Conservation (phyloP, 30 jellyfish, hydroid and myxozoan genomes). For the Clytia hemisphaerica region DNA sequence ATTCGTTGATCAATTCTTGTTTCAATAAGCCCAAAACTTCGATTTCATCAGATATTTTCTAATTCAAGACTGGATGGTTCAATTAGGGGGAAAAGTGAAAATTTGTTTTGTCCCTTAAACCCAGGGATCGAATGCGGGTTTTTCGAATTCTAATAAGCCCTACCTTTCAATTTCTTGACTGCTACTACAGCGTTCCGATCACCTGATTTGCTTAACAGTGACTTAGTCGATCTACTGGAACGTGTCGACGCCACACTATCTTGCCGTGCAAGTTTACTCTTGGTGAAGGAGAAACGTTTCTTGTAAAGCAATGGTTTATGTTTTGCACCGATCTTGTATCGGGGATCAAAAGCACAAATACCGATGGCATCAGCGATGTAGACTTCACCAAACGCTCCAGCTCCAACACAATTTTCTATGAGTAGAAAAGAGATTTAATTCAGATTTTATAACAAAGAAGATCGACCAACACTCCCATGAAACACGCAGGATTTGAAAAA, state of each 20-base stretch:
- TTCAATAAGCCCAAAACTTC: too few relatives aligned
- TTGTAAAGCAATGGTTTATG: constrained; percentile 72
- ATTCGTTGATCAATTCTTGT: too few relatives aligned
- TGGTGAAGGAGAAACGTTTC: constrained; percentile 35
- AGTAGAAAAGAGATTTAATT: background rate
- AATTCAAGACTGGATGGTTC: too few relatives aligned
- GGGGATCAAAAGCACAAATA: constrained; percentile 63
- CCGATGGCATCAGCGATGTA: constrained; percentile 93
- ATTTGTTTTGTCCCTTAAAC: too few relatives aligned
- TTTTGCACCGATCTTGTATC: constrained; percentile 62
- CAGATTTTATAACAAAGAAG: too few relatives aligned
- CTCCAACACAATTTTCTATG: constrained; percentile 72
- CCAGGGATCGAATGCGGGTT: too few relatives aligned
- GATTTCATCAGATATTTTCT: too few relatives aligned
- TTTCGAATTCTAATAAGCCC: too few relatives aligned
- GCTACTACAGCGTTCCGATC: constrained; percentile 49
- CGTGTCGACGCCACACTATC: background rate
- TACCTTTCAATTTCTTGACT: constrained; percentile 91
- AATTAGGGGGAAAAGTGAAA: too few relatives aligned
- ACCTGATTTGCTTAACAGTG: background rate
- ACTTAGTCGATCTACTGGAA: constrained; percentile 13
- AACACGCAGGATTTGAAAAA: too few relatives aligned
- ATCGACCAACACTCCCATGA: too few relatives aligned
- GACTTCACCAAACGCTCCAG: constrained; percentile 98
- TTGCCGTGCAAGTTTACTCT: background rate